Evolutionary conservation across 2,888 invertebrate species (phyloP).

Genomic region (Cerastoderma edule): DNA sequence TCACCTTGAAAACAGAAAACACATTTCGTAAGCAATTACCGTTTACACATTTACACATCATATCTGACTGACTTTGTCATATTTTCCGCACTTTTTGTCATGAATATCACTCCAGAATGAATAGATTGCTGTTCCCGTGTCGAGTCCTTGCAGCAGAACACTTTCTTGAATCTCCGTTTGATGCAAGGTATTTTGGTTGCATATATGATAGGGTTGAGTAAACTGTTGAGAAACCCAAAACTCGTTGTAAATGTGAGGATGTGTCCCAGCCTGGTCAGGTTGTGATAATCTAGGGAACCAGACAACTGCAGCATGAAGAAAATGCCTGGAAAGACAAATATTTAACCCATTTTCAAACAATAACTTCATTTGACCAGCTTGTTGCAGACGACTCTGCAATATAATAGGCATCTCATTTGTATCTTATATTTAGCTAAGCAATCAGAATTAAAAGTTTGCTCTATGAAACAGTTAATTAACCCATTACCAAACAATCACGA

Average conservation of each 20-base stretch:
- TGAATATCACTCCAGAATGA: not conserved
- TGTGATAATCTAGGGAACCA: constrained; percentile 50
- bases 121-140: not conserved
- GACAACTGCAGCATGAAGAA: constrained; percentile 49
- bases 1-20: no score
- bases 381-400: no score
- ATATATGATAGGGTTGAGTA: constrained; percentile 73
- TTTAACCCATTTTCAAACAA: no score
- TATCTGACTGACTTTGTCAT: no score
- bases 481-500: no score
- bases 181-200: constrained; percentile 70
- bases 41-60: no score
- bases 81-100: constrained; percentile 3
- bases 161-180: constrained; percentile 47
- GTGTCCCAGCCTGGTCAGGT: constrained; percentile 59
- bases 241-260: constrained; percentile 63
- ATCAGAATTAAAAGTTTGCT: no score
- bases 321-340: constrained; percentile 58
- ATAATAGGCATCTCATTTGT: no score
- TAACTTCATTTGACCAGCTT: no score
- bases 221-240: constrained; percentile 66
- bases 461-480: no score
- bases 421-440: no score
- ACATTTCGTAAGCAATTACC: no score
- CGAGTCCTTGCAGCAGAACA: constrained; percentile 45